Conservation (phyloP, 2,797 vertebrate genomes). For the Carapus acus region DNA sequence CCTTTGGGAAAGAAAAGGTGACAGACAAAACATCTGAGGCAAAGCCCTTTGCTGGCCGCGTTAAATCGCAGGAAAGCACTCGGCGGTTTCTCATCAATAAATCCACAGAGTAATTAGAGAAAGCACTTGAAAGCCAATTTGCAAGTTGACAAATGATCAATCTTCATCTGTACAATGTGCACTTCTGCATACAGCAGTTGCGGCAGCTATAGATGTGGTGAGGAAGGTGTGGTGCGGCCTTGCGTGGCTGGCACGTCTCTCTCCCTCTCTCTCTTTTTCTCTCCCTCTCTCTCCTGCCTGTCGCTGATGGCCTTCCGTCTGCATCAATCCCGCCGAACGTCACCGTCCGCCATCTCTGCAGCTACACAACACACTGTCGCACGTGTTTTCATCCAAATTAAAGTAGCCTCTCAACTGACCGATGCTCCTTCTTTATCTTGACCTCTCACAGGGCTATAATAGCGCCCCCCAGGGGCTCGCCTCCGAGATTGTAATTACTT, state of each 20-base stretch:
- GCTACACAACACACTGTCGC: not conserved
- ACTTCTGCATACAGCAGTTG: conserved; percentile 50
- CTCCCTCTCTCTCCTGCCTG: conserved; percentile 31
- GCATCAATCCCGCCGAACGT: conserved; percentile 20
- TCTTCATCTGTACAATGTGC: conserved; percentile 66
- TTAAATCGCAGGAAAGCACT: conserved; percentile 61
- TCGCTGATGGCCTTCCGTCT: conserved; percentile 5
- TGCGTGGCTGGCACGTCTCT: conserved; percentile 37
- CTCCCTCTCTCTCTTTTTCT: conserved; percentile 35
- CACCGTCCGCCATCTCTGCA: not conserved
- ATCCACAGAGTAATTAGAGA: conserved; percentile 71
- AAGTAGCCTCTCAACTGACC: conserved; percentile 40
- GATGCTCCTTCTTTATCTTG: conserved; percentile 47
- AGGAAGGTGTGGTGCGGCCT: conserved; percentile 46
- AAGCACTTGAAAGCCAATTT: conserved; percentile 74
- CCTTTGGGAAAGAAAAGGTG: conserved; percentile 27
- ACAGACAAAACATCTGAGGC: conserved; percentile 45
- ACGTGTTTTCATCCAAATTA: conserved; percentile 55
- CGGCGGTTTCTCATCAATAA: conserved; percentile 69
- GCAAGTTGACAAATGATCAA: conserved; percentile 71
- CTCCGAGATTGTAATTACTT: conserved; percentile 75
- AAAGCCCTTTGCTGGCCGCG: conserved; percentile 44
- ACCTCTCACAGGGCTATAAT: conserved; percentile 32
- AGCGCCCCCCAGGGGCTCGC: conserved; percentile 32
- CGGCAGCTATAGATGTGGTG: conserved; percentile 52